Evolutionary conservation across 1,140 invertebrate species (phyloP).

Genomic region (Platyura marginata): DNA sequence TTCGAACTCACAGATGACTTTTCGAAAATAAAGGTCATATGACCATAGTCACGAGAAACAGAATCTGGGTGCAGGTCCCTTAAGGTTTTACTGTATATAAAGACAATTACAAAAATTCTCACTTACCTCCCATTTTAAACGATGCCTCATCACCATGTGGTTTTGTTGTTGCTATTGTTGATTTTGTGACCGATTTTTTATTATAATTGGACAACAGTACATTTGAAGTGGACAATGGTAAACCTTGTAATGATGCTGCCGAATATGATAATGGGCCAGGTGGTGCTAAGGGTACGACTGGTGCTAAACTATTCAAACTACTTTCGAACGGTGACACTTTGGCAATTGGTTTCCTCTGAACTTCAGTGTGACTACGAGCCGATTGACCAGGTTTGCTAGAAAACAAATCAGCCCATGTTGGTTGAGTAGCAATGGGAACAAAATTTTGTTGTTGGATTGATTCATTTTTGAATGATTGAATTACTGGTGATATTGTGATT

Average conservation of each 20-base stretch:
- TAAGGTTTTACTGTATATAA: too few relatives aligned
- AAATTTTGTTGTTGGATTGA: too few relatives aligned
- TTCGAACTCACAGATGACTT: too few relatives aligned
- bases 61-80: too few relatives aligned
- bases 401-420: conserved; percentile 3
- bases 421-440: conserved; percentile 5
- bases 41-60: too few relatives aligned
- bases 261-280: conserved; percentile 21
- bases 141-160: neutral
- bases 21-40: too few relatives aligned
- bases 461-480: too few relatives aligned
- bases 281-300: conserved; percentile 8
- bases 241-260: conserved; percentile 19
- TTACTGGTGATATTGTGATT: too few relatives aligned
- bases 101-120: too few relatives aligned
- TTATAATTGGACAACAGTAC: neutral
- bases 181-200: neutral
- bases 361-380: conserved; percentile 9
- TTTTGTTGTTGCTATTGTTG: neutral
- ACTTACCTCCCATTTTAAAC: neutral
- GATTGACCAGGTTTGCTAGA: conserved; percentile 1
- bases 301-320: conserved; percentile 8
- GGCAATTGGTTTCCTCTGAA: conserved; percentile 30
- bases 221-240: conserved; percentile 6
- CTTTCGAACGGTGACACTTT: conserved; percentile 36